phyloP scores from a whole-genome alignment of 2,888 invertebrate species.

The Machimus rusticus region DNA sequence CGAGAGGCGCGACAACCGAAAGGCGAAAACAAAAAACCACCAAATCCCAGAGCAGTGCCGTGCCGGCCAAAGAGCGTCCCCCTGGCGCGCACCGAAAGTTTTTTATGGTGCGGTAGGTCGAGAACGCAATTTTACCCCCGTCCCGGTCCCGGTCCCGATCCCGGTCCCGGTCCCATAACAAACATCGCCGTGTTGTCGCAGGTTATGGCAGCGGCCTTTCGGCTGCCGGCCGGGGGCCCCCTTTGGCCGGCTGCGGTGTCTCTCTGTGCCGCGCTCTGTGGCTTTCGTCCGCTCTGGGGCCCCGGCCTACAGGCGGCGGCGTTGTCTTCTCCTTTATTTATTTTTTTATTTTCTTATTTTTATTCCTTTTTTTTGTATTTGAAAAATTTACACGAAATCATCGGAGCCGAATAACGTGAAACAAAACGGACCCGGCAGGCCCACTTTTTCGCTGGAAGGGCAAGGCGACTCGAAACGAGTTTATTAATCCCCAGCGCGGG shows the following conservation, averaged over 20 bases:
- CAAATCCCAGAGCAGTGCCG: conserved; percentile 1
- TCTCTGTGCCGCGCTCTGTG: not conserved
- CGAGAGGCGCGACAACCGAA: conserved; percentile 16
- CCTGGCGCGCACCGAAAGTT: not conserved
- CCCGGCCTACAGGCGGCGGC: not conserved
- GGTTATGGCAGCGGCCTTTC: conserved; percentile 12
- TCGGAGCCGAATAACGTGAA: conserved; percentile 8
- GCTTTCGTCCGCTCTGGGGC: not conserved
- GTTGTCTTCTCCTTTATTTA: not conserved
- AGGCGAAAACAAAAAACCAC: conserved; percentile 17
- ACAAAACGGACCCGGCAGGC: conserved; percentile 19
- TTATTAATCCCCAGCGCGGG: conserved; percentile 24
- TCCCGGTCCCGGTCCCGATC: not conserved
- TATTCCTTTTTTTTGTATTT: not conserved
- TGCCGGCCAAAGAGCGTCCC: not conserved
- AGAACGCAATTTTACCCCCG: conserved; percentile 1
- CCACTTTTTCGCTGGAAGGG: conserved; percentile 18
- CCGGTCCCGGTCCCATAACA: not conserved
- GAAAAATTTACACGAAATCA: conserved; percentile 36
- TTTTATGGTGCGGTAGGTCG: conserved; percentile 30
- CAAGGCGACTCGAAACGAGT: conserved; percentile 31
- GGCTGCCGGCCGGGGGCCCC: not conserved
- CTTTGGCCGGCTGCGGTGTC: not conserved
- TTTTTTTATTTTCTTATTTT: not conserved
- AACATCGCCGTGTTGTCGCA: conserved; percentile 16